Percentiles rank a stretch among this genome's conserved stretches.
Conservation (phyloP, 2,888 invertebrate genomes). For the Drosophila prostipennis region DNA sequence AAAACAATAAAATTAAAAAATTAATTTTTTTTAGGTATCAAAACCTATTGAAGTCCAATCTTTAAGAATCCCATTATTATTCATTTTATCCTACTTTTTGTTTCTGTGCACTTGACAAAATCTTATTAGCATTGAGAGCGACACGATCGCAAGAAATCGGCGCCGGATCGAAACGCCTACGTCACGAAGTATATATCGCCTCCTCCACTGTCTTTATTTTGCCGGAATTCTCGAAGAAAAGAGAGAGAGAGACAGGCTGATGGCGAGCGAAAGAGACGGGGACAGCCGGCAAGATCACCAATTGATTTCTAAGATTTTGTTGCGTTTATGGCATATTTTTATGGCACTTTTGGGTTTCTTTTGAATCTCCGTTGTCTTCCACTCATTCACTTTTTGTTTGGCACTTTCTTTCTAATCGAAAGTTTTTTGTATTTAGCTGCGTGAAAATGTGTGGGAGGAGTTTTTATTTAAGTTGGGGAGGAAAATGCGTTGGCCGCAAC, state of each 20-base stretch:
- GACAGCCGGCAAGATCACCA: slow-evolving; percentile 23
- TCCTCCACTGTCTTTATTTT: slow-evolving; percentile 13
- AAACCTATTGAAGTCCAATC: not conserved
- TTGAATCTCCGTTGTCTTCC: slow-evolving; percentile 32
- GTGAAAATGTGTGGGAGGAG: slow-evolving; percentile 45
- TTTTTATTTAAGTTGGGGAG: not conserved
- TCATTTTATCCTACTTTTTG: not conserved
- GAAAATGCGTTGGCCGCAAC: slow-evolving; percentile 42
- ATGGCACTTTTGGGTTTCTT: slow-evolving; percentile 34
- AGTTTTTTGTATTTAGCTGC: slow-evolving; percentile 54
- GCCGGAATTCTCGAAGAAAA: slow-evolving; percentile 38
- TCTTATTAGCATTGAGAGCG: slow-evolving; percentile 30
- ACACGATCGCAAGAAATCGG: slow-evolving; percentile 36
- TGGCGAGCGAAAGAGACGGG: slow-evolving; percentile 7
- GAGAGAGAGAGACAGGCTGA: slow-evolving; percentile 22
- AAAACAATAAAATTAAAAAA: too few species aligned
- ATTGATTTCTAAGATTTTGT: slow-evolving; percentile 42
- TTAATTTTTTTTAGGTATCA: too few species aligned
- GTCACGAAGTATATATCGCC: slow-evolving; percentile 43
- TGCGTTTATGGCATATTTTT: slow-evolving; percentile 43
- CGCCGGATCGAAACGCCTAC: slow-evolving; percentile 33
- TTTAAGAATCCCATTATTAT: too few species aligned
- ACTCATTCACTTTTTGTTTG: slow-evolving; percentile 69
- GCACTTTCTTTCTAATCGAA: slow-evolving; percentile 73
- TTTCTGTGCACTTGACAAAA: slow-evolving; percentile 13